Evolutionary conservation across 1,140 invertebrate genomes (phyloP), one percentile per base, ranked within the genome.

Genomic region (Chionoecetes opilio): DNA sequence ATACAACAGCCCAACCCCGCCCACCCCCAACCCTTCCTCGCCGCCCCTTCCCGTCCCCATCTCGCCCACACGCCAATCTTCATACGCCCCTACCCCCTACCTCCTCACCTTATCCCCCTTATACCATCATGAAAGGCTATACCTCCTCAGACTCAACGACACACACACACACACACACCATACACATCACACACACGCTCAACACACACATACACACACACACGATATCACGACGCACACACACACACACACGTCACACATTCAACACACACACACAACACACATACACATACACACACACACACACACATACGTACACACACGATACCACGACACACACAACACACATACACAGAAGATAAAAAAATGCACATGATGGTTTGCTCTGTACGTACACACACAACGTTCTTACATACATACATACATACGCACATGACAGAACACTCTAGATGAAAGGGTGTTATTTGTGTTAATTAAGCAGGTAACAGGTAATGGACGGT

Each of bases 131-230:
- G 63, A 75, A 75, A 75, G 63, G 21, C 63, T 75, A 0, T 3
- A n/a, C 0, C 6, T 75, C 21, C 63, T 75, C 63, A 75, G 21
- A 75, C 63, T n/a, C 63, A 75, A 17, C 26, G 21, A 75, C 63
- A 75, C 63, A 75, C 63, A 75, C 63, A 75, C 63, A 75, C 63
- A 75, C 63, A 75, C 63, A 75, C 63, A 75, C 63, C 63, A 75
- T n/a, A 75, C 63, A 75, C 63, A n/a, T n/a, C n/a, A 75, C 63
- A 75, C 63, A 75, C 63, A 75, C 63, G n/a, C n/a, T 63, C 6
- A 14, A 9, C 53, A 21, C 17, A 21, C 17, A 21, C 53, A 14
- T n/a, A 9, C 53, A 21, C 17, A 63, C 53, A 21, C 17, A 63
- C 53, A 63, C 53, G 38, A 41, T 41, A 41, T 41, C 3, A 41